phyloP scores from a whole-genome alignment of 2,113 vertebrate species.

The Myocastor coypus region DNA sequence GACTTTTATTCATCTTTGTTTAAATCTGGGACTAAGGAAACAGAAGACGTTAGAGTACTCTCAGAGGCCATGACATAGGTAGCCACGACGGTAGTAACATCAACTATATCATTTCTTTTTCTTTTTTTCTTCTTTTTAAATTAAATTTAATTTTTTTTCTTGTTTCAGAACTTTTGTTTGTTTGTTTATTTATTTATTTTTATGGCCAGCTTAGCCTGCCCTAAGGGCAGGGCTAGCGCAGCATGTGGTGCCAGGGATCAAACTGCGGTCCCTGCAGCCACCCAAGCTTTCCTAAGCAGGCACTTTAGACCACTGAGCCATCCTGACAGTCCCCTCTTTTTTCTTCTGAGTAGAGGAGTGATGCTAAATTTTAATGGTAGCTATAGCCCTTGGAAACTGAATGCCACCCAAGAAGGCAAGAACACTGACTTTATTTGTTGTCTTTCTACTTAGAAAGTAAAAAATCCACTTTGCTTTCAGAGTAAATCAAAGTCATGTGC shows the following conservation, averaged over 20 bases:
- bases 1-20: not conserved
- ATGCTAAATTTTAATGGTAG: not conserved
- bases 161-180: no score
- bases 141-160: no score
- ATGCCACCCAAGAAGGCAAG: not conserved
- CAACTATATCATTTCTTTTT: not conserved
- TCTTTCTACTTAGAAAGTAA: not conserved
- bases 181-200: no score
- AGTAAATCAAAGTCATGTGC: not conserved
- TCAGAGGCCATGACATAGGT: not conserved
- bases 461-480: slow-evolving; percentile 1
- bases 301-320: no score
- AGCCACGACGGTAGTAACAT: not conserved
- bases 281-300: no score
- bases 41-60: not conserved
- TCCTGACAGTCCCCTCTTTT: no score
- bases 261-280: no score
- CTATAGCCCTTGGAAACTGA: not conserved
- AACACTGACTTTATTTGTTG: not conserved
- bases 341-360: not conserved
- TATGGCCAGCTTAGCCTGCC: no score
- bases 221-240: no score
- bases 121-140: not conserved
- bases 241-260: no score
- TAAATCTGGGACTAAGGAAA: not conserved